These are phyloP conservation scores for Ophiodon elongatus DNA, from an alignment of 2,113 vertebrate genomes.

Conservation along the genomic window DNA sequence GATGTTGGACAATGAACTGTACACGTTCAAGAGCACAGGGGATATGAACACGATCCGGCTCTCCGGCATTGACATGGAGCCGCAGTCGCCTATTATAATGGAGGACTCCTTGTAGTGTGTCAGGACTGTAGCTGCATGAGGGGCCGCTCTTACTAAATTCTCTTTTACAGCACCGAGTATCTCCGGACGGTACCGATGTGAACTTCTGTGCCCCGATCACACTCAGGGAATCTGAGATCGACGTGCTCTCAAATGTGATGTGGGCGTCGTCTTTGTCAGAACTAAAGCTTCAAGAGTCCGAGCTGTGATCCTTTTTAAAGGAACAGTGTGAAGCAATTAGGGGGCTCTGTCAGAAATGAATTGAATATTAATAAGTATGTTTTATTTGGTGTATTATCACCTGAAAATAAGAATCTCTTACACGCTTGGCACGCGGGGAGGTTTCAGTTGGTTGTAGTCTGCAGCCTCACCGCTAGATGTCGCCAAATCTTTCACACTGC, in stretches of 20 bases:
- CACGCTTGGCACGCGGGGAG: not conserved
- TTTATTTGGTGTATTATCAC: not conserved
- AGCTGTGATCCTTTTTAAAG: constrained; percentile 18
- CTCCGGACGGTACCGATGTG: constrained; percentile 10
- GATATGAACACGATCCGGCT: constrained; percentile 79
- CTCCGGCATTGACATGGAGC: constrained; percentile 56
- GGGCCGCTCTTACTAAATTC: constrained; percentile 26
- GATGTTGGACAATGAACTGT: constrained; percentile 87
- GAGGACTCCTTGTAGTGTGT: constrained; percentile 69
- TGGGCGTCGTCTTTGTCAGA: not conserved
- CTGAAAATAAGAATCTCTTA: not conserved
- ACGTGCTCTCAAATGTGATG: not conserved
- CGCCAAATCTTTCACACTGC: not conserved
- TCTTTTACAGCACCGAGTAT: not conserved
- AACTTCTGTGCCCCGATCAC: constrained; percentile 25
- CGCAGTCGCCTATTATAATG: not conserved
- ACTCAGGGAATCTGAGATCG: constrained; percentile 44
- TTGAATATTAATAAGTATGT: not conserved
- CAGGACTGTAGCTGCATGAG: not conserved
- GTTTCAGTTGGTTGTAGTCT: not conserved
- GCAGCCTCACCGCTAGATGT: not conserved
- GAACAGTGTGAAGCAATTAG: not conserved
- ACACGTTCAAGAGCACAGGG: constrained; percentile 85
- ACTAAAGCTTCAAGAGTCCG: constrained; percentile 18
- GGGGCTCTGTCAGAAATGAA: not conserved